Conservation (phyloP, 2,888 invertebrate species). For the Deroplatys truncata region DNA sequence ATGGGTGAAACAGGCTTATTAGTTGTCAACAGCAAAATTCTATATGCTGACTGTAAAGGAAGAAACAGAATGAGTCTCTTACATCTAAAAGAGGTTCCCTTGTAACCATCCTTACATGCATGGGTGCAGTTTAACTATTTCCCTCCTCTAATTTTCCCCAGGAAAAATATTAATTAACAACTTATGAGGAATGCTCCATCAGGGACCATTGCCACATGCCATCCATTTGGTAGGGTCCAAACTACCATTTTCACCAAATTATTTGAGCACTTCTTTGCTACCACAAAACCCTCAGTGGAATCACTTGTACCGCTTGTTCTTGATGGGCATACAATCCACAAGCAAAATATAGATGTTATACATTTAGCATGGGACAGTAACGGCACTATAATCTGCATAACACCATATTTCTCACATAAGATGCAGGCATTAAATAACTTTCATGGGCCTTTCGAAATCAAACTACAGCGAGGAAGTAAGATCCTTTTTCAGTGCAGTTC, state of each 20-base stretch:
- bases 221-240: conserved; percentile 28
- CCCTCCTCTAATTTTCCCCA: conserved; percentile 28
- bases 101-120: not conserved
- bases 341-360: conserved; percentile 33
- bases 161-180: conserved; percentile 31
- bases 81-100: conserved; percentile 32
- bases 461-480: conserved; percentile 12
- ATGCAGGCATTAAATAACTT: not conserved
- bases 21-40: conserved; percentile 31
- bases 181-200: conserved; percentile 33
- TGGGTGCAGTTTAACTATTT: not conserved
- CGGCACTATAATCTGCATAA: conserved; percentile 30
- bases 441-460: not conserved
- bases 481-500: not conserved
- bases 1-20: conserved; percentile 40
- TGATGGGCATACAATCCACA: conserved; percentile 36
- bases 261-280: conserved; percentile 34
- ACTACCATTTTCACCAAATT: conserved; percentile 25
- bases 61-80: conserved; percentile 37
- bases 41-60: conserved; percentile 36
- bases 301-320: conserved; percentile 33
- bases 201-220: conserved; percentile 31
- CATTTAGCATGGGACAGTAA: conserved; percentile 31
- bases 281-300: conserved; percentile 28
- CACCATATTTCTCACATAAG: not conserved